Base-by-base conservation (phyloP, 2,797 vertebrate species). In the Myotis vivesi region DNA sequence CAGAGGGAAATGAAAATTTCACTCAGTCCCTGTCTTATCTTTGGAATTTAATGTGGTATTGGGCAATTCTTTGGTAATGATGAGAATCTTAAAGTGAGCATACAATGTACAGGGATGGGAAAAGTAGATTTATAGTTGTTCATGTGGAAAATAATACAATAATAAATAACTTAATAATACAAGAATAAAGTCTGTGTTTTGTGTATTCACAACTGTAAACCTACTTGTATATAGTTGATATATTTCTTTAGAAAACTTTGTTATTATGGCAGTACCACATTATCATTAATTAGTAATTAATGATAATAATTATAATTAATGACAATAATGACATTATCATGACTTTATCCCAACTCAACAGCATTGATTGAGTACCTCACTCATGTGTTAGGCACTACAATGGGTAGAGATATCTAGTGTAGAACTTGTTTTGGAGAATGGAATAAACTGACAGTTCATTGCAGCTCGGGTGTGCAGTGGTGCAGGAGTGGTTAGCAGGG, bases 181-280 rank as follows among this genome's bases (percentile, higher is more conserved):
- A 76, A 33, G 10, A 76, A 53, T 33, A 53, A 76, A 33, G 19
- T 49, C 69, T 49, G 5, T 69, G 44, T 76, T 76, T 51, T 12
- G 4, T 22, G 3, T 33, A 53, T 51, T 76, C 49, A 33, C n/a
- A 76, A 49, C 30, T 81, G 10, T 53, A 33, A 51, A 51, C 73
- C 6, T 76, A 53, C 46, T 51, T 51, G 73, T n/a, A 33, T 46
- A 30, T 41, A 68, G 10, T 84, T 80, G 38, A 55, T 76, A 68
- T 55, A 41, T 25, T 91, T 72, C 62, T 95, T 95, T 89, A 81
- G 30, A 87, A 84, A 85, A 53, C 5, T 44, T 94, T 64, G 87
- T 49, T 53, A 36, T 30, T 72, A 77, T 62, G 38, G 8, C 16
- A 71, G 25, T 73, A 68, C 38, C 12, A 86, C 25, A 23, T 46